Conservation (phyloP, 2,113 vertebrate genomes). For the Poeciliopsis retropinna region DNA sequence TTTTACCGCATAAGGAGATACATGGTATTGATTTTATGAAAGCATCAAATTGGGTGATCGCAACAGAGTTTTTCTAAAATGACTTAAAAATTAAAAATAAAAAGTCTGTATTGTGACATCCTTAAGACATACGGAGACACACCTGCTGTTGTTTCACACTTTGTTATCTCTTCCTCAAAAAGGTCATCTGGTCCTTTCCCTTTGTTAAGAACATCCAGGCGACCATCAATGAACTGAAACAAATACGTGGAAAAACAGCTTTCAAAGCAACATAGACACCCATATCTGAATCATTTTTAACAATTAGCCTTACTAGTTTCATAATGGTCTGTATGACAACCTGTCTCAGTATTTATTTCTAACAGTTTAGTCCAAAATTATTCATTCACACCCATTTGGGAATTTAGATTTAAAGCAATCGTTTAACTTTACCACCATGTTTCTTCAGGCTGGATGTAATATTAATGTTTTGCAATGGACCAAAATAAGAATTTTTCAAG, state of each 20-base stretch:
- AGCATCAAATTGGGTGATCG: not conserved
- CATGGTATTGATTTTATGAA: not conserved
- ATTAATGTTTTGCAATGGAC: too few relatives aligned
- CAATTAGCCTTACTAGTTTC: too few relatives aligned
- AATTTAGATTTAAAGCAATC: too few relatives aligned
- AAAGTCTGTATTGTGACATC: too few relatives aligned
- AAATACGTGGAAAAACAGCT: not conserved
- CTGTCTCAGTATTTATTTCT: not conserved
- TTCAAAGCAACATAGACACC: not conserved
- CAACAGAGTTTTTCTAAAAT: not conserved
- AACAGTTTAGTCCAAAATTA: not conserved
- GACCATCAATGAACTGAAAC: slow-evolving; percentile 87
- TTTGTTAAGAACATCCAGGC: slow-evolving; percentile 84
- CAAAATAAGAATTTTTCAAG: not conserved
- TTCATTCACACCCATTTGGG: not conserved
- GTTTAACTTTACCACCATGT: too few relatives aligned
- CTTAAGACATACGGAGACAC: slow-evolving; percentile 22
- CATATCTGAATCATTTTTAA: too few relatives aligned
- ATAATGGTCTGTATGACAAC: too few relatives aligned
- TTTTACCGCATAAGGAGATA: not conserved
- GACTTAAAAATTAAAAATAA: too few relatives aligned
- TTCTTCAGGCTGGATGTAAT: too few relatives aligned
- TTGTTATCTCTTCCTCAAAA: slow-evolving; percentile 87
- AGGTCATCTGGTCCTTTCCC: slow-evolving; percentile 83
- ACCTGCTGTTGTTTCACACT: slow-evolving; percentile 78